These are phyloP conservation scores for Drosophila hydei DNA, from an alignment of 1,140 invertebrate genomes.

Conservation along the genomic window DNA sequence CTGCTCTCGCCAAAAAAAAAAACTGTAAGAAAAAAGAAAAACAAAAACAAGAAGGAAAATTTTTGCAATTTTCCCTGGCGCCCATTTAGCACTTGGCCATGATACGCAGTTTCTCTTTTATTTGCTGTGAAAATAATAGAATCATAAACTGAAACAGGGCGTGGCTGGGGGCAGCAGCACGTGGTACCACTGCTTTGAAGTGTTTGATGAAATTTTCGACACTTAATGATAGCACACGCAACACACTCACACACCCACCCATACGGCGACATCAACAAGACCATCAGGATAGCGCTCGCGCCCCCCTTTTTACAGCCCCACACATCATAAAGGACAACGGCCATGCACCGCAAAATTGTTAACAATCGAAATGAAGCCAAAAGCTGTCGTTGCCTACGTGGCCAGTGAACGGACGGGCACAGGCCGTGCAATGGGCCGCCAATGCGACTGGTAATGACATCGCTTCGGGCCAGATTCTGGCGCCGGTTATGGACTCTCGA, in stretches of 20 bases:
- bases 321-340: slow-evolving; percentile 81
- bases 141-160: slow-evolving; percentile 76
- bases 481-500: slow-evolving; percentile 32
- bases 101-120: slow-evolving; percentile 82
- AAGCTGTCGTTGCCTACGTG: slow-evolving; percentile 19
- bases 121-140: slow-evolving; percentile 82
- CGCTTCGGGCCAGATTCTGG: slow-evolving; percentile 46
- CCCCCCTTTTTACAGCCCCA: slow-evolving; percentile 38
- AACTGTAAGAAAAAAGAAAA: slow-evolving; percentile 7
- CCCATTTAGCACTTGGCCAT: slow-evolving; percentile 80
- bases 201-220: slow-evolving; percentile 82
- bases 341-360: slow-evolving; percentile 78
- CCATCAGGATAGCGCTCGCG: background rate
- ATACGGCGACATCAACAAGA: slow-evolving; percentile 19
- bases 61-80: slow-evolving; percentile 77
- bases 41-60: slow-evolving; percentile 40
- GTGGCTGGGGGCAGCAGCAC: slow-evolving; percentile 40
- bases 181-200: slow-evolving; percentile 67
- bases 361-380: slow-evolving; percentile 66
- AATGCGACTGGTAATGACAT: slow-evolving; percentile 59
- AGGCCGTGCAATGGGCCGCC: slow-evolving; percentile 37
- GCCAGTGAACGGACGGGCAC: slow-evolving; percentile 6
- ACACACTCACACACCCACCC: slow-evolving; percentile 13
- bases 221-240: slow-evolving; percentile 79
- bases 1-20: slow-evolving; percentile 31